Conservation (phyloP, 2,797 vertebrate species). For the Cirrhinus mrigala region DNA sequence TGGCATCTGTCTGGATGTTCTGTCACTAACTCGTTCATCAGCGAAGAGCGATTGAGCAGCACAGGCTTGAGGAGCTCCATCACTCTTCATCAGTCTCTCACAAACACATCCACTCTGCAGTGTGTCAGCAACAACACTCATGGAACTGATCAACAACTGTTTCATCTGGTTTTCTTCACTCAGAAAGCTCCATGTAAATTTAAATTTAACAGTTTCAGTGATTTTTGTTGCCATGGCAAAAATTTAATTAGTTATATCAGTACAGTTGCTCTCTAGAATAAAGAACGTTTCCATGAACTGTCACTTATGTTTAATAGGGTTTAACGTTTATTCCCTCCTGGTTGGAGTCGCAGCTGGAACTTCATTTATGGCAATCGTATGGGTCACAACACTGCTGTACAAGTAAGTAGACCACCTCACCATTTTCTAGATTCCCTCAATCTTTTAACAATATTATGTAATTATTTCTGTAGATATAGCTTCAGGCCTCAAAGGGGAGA, state of each 20-base stretch:
- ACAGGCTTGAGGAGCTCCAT: neutral
- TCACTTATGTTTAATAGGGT: slow-evolving; percentile 3
- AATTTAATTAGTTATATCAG: no score
- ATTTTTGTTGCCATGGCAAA: neutral
- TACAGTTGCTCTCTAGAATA: neutral
- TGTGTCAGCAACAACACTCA: neutral
- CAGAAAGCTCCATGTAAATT: neutral
- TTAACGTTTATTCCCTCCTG: neutral
- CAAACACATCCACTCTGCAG: neutral
- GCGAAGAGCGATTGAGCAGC: neutral
- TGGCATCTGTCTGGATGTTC: slow-evolving; percentile 2
- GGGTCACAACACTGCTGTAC: neutral
- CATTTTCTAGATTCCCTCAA: no score
- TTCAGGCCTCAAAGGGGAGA: neutral
- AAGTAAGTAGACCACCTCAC: neutral
- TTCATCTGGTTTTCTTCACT: neutral
- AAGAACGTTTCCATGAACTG: neutral
- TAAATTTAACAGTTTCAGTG: neutral
- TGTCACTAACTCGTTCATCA: slow-evolving; percentile 13
- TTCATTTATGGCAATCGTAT: neutral
- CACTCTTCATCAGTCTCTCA: no score
- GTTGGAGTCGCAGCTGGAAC: neutral
- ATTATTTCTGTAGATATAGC: neutral
- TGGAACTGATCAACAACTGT: slow-evolving; percentile 8
- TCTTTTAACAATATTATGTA: no score